These are phyloP conservation scores for Cyclopterus lumpus DNA, from an alignment of 2,797 vertebrate genomes.

Conservation along the genomic window DNA sequence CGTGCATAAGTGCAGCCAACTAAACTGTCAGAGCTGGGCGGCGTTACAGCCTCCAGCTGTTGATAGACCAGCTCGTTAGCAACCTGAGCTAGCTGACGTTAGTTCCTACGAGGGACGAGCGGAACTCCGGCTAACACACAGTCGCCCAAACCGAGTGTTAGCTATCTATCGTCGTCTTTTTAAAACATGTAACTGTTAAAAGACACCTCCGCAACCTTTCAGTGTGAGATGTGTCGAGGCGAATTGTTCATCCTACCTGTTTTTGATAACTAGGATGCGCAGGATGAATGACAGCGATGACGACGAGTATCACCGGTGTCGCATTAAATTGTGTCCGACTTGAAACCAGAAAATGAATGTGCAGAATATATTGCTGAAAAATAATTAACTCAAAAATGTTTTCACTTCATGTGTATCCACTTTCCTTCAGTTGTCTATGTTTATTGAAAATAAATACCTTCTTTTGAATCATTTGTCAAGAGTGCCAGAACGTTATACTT, in stretches of 20 bases:
- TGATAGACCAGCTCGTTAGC: constrained; percentile 60
- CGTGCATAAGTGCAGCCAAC: background rate
- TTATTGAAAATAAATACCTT: fast-evolving
- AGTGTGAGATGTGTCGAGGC: too few species aligned
- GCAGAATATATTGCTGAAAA: background rate
- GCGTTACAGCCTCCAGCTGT: constrained; percentile 55
- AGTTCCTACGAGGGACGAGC: constrained; percentile 36
- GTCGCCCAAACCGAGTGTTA: background rate
- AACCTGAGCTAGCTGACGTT: constrained; percentile 41
- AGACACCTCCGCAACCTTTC: fast-evolving
- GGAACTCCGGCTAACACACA: constrained; percentile 10
- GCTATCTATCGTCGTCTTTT: too few species aligned
- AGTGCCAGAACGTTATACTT: constrained; percentile 19
- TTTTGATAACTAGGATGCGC: constrained; percentile 34
- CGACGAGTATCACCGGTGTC: constrained; percentile 59
- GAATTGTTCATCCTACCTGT: constrained; percentile 67
- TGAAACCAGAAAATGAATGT: constrained; percentile 34
- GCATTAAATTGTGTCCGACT: constrained; percentile 59
- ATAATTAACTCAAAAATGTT: fast-evolving
- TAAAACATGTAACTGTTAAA: background rate
- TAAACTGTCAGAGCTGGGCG: background rate
- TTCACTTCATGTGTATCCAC: fast-evolving
- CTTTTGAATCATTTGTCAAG: background rate
- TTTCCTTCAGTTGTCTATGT: fast-evolving
- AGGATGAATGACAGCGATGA: constrained; percentile 77